Base-by-base conservation (phyloP, 2,113 vertebrate genomes). In the Emydura subglobosa region DNA sequence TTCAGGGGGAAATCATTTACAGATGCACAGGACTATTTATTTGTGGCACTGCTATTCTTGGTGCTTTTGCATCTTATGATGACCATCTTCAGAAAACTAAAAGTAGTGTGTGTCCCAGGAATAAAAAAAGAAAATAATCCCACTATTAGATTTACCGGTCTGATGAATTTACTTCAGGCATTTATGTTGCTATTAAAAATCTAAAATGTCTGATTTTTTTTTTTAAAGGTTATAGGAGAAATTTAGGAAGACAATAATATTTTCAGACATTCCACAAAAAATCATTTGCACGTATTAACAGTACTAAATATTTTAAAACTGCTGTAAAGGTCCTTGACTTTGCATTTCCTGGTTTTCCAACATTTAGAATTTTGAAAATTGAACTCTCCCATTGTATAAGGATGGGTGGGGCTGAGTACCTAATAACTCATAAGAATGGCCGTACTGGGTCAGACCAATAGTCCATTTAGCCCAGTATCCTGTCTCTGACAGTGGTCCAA, bases 1-100 rank as follows among this genome's bases (percentile, higher is more conserved):
- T 91, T 49, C 39, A 22, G 54, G 53, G 65, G 27, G 3, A 82
- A 85, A 19, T 16, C 0, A 0, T 25, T 84, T 6, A 0, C 2
- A 39, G 57, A 10, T 50, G 76, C 29, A 78, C 80, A 81, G 44
- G 34, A 16, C 12, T 12, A 1, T 49, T 88, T 85, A 13, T 39
- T 24, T 81, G 78, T 39, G 39, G 42, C n/a, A 50, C 82, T 94
- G 47, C 49, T 72, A 0, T 11, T 25, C 3, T 74, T 82, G 25
- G 44, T 12, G 16, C 10, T 87, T 47, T 91, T 11, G 65, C 24
- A 6, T 79, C 39, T 76, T n/a, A n/a, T 21, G 22, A 51, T 25
- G 82, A 31, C 59, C 47, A 9, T 57, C 44, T 31, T 87, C 82
- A 25, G 44, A 4, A 68, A 89, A 87, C 19, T 4, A 57, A 79